Percentiles rank a stretch among this genome's conserved stretches.
These are phyloP conservation scores for Mormyrus proboscirostris DNA, from an alignment of 2,797 vertebrate genomes.

Conservation along the genomic window DNA sequence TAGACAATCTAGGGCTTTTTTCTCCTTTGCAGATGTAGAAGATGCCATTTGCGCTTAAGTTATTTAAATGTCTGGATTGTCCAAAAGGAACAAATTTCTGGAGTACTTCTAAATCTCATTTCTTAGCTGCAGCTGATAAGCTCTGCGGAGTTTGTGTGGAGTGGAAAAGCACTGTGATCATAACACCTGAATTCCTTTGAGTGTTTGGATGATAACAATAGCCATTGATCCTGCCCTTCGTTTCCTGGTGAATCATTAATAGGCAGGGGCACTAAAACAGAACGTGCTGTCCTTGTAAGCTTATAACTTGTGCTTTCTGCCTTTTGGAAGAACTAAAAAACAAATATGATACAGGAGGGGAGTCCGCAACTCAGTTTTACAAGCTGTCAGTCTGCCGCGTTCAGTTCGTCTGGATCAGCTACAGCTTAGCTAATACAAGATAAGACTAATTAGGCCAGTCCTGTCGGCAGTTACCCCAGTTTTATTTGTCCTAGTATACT, in stretches of 20 bases:
- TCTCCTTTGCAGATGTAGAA: background rate
- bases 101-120: background rate
- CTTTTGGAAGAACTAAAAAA: background rate
- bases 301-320: background rate
- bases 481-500: background rate
- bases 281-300: background rate
- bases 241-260: slow-evolving; percentile 20
- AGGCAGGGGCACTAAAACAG: background rate
- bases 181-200: slow-evolving; percentile 1
- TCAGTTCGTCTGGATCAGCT: background rate
- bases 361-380: background rate
- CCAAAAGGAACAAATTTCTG: background rate
- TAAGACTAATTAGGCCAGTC: background rate
- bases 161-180: background rate
- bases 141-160: background rate
- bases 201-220: slow-evolving; percentile 9
- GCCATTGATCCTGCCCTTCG: background rate
- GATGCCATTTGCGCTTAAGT: background rate
- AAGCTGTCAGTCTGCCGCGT: background rate
- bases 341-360: background rate
- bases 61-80: background rate
- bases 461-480: background rate
- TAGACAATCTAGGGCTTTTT: background rate
- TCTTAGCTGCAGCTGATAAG: background rate
- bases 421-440: background rate